Evolutionary conservation across 2,888 invertebrate genomes (phyloP).

Genomic region (Sarcophaga variegata): DNA sequence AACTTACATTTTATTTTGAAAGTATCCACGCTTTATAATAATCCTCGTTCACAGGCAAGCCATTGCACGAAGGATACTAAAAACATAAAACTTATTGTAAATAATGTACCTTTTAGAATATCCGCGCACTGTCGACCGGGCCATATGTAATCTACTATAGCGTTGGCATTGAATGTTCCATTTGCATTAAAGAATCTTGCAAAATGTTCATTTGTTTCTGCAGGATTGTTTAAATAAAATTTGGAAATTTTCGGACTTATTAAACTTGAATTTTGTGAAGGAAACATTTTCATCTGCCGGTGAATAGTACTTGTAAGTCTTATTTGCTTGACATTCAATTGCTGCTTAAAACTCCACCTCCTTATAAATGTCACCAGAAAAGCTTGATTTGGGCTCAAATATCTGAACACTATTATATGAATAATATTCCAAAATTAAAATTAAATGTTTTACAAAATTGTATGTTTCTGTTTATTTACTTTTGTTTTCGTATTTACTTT

Average conservation of each 20-base stretch:
- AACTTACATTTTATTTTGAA: too few species aligned
- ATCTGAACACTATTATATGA: too few species aligned
- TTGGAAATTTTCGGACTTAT: constrained; percentile 51
- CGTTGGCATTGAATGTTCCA: constrained; percentile 50
- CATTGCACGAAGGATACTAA: too few species aligned
- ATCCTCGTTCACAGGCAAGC: too few species aligned
- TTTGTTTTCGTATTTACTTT: background rate
- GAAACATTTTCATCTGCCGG: constrained; percentile 25
- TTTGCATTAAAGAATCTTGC: constrained; percentile 48
- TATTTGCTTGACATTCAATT: too few species aligned
- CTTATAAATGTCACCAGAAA: too few species aligned
- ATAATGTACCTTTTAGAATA: constrained; percentile 41
- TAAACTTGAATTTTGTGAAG: constrained; percentile 35
- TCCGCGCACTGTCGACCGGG: background rate
- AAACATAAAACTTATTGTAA: too few species aligned
- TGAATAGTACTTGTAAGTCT: too few species aligned
- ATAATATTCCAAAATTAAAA: background rate
- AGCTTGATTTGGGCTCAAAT: too few species aligned
- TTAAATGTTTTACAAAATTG: background rate
- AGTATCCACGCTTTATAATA: too few species aligned
- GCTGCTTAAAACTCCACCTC: too few species aligned
- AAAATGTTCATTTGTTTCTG: background rate
- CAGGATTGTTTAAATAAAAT: constrained; percentile 47
- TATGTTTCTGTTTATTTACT: background rate
- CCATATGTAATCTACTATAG: constrained; percentile 54